Conservation (phyloP, 2,888 invertebrate species). For the Gerris lacustris region DNA sequence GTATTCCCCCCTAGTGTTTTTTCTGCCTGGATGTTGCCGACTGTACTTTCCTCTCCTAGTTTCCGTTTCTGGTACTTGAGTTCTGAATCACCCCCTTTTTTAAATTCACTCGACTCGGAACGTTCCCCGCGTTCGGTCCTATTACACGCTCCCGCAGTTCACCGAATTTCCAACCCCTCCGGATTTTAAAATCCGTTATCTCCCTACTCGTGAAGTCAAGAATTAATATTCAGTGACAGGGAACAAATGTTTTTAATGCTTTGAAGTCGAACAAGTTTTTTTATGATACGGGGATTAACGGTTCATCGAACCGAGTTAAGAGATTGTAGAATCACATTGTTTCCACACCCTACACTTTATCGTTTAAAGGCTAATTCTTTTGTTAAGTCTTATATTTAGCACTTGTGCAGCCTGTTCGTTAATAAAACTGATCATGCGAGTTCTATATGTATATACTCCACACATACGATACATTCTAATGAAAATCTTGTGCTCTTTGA, state of each 20-base stretch:
- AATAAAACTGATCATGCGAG: too few species aligned
- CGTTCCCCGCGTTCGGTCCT: not conserved
- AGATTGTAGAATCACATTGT: conserved; percentile 1
- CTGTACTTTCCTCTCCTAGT: not conserved
- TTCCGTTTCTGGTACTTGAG: not conserved
- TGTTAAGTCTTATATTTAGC: too few species aligned
- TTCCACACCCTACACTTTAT: not conserved
- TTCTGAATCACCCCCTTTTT: not conserved
- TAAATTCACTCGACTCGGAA: not conserved
- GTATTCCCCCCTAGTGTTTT: not conserved
- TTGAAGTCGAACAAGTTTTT: not conserved
- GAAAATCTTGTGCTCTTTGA: too few species aligned
- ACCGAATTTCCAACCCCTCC: not conserved
- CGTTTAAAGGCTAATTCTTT: too few species aligned
- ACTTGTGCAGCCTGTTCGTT: too few species aligned
- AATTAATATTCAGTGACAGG: conserved; percentile 1
- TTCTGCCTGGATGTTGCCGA: not conserved
- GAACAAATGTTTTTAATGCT: not conserved
- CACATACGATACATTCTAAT: too few species aligned
- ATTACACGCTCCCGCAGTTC: not conserved
- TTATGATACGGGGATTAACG: not conserved
- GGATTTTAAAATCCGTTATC: not conserved
- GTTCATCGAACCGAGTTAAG: not conserved
- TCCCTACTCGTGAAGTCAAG: not conserved
- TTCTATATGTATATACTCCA: too few species aligned